Evolutionary conservation across 2,888 invertebrate genomes (phyloP), one percentile per base, ranked within the genome.

Genomic region (Myopa testacea): DNA sequence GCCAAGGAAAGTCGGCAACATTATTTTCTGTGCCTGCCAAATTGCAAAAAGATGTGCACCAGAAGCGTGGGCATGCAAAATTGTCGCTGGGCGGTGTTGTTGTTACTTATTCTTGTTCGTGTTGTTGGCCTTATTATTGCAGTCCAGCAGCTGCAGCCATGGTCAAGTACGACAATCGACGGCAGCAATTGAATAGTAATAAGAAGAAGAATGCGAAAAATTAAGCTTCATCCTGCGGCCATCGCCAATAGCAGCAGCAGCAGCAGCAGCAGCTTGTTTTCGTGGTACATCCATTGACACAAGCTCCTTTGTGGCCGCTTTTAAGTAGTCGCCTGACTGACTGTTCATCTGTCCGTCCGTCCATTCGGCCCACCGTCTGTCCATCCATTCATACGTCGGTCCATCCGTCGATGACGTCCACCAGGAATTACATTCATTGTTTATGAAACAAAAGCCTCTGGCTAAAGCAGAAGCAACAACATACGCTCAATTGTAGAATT

Each of bases 401-500:
- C 16, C 16, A 19, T 37, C 1, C 34, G n/a, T 14, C 37, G 63
- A 34, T 14, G 63, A 5, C 63, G 34, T 65, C 26, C 65, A 16
- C 37, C 0, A 65, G 65, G 38, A 65, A 65, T 65, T 14, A 34
- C 65, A 37, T 34, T 73, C 50, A 73, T 73, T 58, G 73, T 63
- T 73, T 62, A 63, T 63, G 63, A 73, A 73, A 73, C 73, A 73
- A 73, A 34, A 62, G 73, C 73, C 45, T 50, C 14, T 26, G 73
- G 63, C 52, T 16, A 70, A 19, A 55, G 50, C 73, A 73, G 34
- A 40, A 60, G 34, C 62, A 62, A 73, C 72, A 62, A 19, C 62
- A 63, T 26, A 63, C 1, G 34, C 34, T 37, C 37, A 37, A 65
- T 65, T 65, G 65, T 37, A 8, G 38, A 65, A 37, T 38, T 34